These are phyloP conservation scores for Taenaris catops DNA, from an alignment of 2,888 invertebrate species.

Conservation along the genomic window DNA sequence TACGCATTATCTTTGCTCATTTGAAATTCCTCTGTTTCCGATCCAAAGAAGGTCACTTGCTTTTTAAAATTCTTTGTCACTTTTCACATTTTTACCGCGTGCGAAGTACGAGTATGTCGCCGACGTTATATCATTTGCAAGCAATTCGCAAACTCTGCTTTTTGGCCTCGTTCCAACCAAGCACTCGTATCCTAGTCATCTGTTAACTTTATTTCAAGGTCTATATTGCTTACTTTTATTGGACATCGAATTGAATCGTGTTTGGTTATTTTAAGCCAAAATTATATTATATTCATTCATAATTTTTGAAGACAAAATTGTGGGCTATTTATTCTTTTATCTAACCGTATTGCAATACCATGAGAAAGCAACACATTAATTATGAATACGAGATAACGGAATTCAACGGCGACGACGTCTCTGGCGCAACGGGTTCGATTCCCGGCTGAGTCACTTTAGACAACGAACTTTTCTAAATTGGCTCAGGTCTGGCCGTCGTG, in stretches of 20 bases:
- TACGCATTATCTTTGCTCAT: conserved; percentile 51
- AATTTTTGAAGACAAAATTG: no score
- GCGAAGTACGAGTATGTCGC: conserved; percentile 41
- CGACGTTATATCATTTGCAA: conserved; percentile 49
- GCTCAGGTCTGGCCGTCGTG: no score
- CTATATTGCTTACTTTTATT: conserved; percentile 20
- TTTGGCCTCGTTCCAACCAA: conserved; percentile 53
- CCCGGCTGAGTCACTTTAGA: no score
- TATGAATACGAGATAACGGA: no score
- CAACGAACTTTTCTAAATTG: no score
- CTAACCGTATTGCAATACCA: no score
- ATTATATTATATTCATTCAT: no score
- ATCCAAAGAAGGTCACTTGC: conserved; percentile 15
- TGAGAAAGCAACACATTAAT: no score
- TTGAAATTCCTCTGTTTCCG: conserved; percentile 8
- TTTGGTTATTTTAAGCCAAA: no score
- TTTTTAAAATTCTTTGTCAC: conserved; percentile 33
- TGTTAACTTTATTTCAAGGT: conserved; percentile 55
- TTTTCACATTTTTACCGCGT: conserved; percentile 36
- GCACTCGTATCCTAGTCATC: conserved; percentile 54
- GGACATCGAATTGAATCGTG: conserved; percentile 2
- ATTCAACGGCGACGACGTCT: no score
- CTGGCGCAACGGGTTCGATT: no score
- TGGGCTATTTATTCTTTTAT: no score
- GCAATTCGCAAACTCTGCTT: conserved; percentile 43